These are phyloP conservation scores for Lontra canadensis DNA, from an alignment of 2,113 vertebrate genomes.

Conservation along the genomic window DNA sequence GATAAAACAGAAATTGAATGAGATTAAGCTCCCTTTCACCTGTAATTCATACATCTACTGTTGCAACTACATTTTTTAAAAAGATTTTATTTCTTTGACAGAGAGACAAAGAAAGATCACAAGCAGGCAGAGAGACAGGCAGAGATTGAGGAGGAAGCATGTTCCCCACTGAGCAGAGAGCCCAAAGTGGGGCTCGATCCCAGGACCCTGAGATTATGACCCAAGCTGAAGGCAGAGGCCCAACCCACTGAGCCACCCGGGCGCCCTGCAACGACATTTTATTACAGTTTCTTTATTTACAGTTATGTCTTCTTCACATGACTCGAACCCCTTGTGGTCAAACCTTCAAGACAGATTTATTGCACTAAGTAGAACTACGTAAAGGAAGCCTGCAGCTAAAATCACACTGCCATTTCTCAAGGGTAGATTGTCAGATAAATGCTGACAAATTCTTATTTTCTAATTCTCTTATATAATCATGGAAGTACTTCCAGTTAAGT, in stretches of 20 bases:
- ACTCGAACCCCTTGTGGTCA: not conserved
- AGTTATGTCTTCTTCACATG: not conserved
- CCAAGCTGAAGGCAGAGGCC: no score
- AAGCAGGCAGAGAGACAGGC: no score
- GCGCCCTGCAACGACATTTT: not conserved
- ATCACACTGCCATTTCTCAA: not conserved
- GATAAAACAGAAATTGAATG: not conserved
- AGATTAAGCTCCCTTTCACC: not conserved
- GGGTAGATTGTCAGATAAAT: not conserved
- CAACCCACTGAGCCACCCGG: no score
- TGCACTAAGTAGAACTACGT: not conserved
- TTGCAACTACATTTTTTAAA: not conserved
- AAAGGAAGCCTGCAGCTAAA: not conserved
- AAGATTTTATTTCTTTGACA: no score
- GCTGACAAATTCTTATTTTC: not conserved
- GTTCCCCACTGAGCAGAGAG: no score
- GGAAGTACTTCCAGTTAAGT: not conserved
- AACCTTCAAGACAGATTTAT: not conserved
- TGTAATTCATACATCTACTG: not conserved
- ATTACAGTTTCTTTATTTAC: not conserved
- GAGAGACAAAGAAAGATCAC: no score
- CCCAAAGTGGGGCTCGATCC: no score
- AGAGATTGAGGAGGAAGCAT: no score
- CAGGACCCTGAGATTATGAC: no score
- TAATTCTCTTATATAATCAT: not conserved